Base-by-base conservation (phyloP, 2,113 vertebrate genomes). In the Ciconia boyciana region DNA sequence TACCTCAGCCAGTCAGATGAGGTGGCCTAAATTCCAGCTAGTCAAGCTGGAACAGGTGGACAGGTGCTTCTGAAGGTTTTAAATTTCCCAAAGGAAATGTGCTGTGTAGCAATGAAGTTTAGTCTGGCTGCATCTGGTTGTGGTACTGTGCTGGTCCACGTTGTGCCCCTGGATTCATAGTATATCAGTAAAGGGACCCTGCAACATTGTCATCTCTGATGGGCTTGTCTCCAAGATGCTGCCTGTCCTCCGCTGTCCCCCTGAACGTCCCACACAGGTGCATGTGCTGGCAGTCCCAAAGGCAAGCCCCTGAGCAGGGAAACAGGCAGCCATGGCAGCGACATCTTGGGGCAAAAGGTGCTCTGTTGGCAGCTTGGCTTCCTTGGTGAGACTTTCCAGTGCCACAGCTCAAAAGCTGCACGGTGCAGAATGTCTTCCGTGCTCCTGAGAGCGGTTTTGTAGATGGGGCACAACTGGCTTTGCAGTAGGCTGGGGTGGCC, bases 191-290 rank as follows among this genome's bases (percentile, higher is more conserved):
- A 76, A 71, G 44, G 18, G 7, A 41, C 7, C 13, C 62, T 52
- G n/a, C 26, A 69, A 20, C 31, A 10, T 0, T 34, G 39, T 60
- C 4, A 9, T 60, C 34, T 57, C 0, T 3, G 11, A 10, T 29
- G 36, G 32, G 10, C 61, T 78, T 60, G 13, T 82, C 46, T 81
- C 57, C 18, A 18, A 15, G 44, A 16, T 7, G 11, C 32, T 93
- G 29, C 36, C 44, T 81, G 29, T 48, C 54, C n/a, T 84, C 18
- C 6, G 0, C 16, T 29, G 0, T 49, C 10, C 24, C 36, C 12
- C 13, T 48, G 24, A 15, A 64, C 11, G 13, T 31, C 61, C 34
- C 24, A 4, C 7, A 12, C 12, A 39, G 58, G 29, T n/a, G n/a
- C 13, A 29, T 1, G 4, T 68, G 26, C 34, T 65, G 72, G n/a